phyloP scores from a whole-genome alignment of 2,888 invertebrate genomes.

The Alentia gelatinosa region DNA sequence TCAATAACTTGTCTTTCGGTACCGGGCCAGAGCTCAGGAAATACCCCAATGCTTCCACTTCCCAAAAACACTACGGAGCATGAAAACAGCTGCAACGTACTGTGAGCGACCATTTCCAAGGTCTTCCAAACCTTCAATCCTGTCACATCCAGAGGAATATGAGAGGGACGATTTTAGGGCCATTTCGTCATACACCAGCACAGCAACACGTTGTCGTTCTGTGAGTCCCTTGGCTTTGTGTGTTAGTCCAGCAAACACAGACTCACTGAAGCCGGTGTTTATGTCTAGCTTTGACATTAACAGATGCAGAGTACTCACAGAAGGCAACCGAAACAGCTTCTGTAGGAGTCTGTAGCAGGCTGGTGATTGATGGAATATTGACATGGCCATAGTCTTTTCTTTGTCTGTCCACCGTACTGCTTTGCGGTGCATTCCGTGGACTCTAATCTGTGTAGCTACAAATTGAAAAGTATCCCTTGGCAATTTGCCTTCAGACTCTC shows the following conservation, averaged over 20 bases:
- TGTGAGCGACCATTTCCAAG: not conserved
- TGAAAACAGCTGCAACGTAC: too few relatives aligned
- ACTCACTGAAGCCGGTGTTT: not conserved
- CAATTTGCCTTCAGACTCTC: not conserved
- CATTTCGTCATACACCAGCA: not conserved
- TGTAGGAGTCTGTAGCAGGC: not conserved
- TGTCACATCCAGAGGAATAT: not conserved
- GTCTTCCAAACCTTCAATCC: not conserved
- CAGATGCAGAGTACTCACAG: not conserved
- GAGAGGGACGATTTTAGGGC: not conserved
- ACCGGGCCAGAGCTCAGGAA: not conserved
- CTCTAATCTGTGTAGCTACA: not conserved
- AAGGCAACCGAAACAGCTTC: not conserved
- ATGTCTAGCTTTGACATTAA: not conserved
- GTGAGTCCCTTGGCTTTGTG: not conserved
- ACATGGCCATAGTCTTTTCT: not conserved
- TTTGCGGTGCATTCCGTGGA: not conserved
- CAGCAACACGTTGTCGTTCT: not conserved
- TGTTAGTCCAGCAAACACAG: not conserved
- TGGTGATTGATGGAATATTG: not conserved
- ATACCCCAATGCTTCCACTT: too few relatives aligned
- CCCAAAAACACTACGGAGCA: too few relatives aligned
- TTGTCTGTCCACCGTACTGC: not conserved
- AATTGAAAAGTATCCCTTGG: not conserved
- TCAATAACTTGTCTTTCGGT: not conserved